A percentile compares a stretch with the other conserved stretches of the same genome.
These are phyloP conservation scores for Oxygymnocypris stewartii DNA, from an alignment of 2,113 vertebrate species.

Conservation along the genomic window DNA sequence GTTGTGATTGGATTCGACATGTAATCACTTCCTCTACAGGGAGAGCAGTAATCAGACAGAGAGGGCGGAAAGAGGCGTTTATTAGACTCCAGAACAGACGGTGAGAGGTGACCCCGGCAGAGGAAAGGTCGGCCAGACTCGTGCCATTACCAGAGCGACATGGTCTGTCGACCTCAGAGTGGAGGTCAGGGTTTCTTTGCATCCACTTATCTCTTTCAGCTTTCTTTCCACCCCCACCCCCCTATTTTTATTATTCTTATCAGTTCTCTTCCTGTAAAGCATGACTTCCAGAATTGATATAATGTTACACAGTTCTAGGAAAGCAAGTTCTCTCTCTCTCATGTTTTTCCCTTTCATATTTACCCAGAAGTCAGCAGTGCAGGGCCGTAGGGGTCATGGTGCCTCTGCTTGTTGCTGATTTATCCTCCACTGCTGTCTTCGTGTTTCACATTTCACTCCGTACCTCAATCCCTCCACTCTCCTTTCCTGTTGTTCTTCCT, in stretches of 20 bases:
- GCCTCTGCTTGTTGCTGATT: slow-evolving; percentile 66
- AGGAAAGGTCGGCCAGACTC: slow-evolving; percentile 43
- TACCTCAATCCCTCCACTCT: slow-evolving; percentile 73
- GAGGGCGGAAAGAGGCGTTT: slow-evolving; percentile 28
- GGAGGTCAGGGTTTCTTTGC: slow-evolving; percentile 50
- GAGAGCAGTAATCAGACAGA: slow-evolving; percentile 42
- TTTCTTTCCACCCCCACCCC: neutral
- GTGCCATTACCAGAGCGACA: slow-evolving; percentile 35
- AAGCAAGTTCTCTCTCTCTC: slow-evolving; percentile 39
- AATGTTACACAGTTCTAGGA: slow-evolving; percentile 41
- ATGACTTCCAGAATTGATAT: slow-evolving; percentile 46
- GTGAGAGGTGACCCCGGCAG: slow-evolving; percentile 58
- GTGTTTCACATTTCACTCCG: slow-evolving; percentile 73
- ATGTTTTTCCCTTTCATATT: slow-evolving; percentile 37
- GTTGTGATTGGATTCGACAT: slow-evolving; percentile 50
- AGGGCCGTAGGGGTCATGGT: neutral
- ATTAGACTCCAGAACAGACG: slow-evolving; percentile 64
- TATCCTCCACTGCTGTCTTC: slow-evolving; percentile 76
- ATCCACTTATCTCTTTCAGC: slow-evolving; percentile 39
- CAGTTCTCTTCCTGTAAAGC: slow-evolving; percentile 41
- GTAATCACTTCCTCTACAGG: slow-evolving; percentile 12
- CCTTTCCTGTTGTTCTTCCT: slow-evolving; percentile 80
- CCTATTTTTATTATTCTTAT: slow-evolving; percentile 24
- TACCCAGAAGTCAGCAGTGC: slow-evolving; percentile 31
- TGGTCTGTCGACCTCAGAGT: slow-evolving; percentile 43